These are phyloP conservation scores for Ophraella communa DNA, from an alignment of 2,888 invertebrate species.

Conservation along the genomic window DNA sequence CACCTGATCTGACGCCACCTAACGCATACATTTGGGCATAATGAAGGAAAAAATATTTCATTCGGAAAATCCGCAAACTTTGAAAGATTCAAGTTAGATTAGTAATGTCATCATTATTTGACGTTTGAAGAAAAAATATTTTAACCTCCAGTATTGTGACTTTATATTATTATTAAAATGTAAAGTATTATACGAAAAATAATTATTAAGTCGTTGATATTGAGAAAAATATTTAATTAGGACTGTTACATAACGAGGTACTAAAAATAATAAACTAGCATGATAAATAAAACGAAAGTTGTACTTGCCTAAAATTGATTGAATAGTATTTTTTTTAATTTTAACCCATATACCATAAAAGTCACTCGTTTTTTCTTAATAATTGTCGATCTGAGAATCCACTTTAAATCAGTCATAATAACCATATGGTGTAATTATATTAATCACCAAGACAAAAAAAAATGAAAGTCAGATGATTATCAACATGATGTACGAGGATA, in stretches of 20 bases:
- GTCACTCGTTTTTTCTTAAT: not conserved
- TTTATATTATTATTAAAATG: no score
- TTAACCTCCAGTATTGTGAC: no score
- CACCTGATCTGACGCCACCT: no score
- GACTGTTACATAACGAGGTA: not conserved
- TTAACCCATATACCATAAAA: constrained; percentile 13
- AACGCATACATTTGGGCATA: no score
- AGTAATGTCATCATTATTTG: no score
- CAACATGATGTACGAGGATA: not conserved
- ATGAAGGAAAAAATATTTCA: no score
- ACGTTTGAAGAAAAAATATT: no score
- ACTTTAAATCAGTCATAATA: constrained; percentile 5
- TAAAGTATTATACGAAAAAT: no score
- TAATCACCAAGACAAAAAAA: not conserved
- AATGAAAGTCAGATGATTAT: constrained; percentile 1
- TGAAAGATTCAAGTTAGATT: no score
- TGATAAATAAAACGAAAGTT: constrained; percentile 3
- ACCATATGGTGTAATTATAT: constrained; percentile 9
- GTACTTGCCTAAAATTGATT: constrained; percentile 1
- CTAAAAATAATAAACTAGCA: not conserved
- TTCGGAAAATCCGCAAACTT: no score
- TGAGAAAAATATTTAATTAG: not conserved
- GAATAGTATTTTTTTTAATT: not conserved
- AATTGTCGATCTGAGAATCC: constrained; percentile 2
- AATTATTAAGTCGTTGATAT: constrained; percentile 8